Percentiles rank a stretch among this genome's conserved stretches.
Evolutionary conservation across 2,888 invertebrate genomes (phyloP).

Genomic region (Abrostola tripartita): DNA sequence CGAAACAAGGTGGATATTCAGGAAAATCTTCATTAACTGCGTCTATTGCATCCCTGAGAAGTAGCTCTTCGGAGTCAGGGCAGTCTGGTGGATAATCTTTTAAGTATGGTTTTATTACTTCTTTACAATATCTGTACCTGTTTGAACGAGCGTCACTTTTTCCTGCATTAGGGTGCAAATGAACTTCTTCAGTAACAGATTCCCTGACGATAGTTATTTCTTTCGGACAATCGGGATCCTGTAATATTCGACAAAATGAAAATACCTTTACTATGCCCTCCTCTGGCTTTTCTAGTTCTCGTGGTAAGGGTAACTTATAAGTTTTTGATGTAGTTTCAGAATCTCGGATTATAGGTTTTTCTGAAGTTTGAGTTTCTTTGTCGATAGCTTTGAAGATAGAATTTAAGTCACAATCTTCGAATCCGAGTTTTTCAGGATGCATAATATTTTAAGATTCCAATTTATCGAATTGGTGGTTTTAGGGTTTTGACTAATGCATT

Average conservation of each 20-base stretch:
- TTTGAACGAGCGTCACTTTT: slow-evolving; percentile 46
- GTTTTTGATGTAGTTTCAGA: slow-evolving; percentile 12
- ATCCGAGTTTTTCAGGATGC: slow-evolving; percentile 56
- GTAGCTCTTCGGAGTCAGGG: slow-evolving; percentile 56
- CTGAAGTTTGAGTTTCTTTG: slow-evolving; percentile 65
- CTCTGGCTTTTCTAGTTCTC: slow-evolving; percentile 26
- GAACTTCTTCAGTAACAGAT: slow-evolving; percentile 59
- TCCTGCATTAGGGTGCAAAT: slow-evolving; percentile 32
- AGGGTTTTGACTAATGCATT: slow-evolving; percentile 16
- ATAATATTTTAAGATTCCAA: slow-evolving; percentile 56
- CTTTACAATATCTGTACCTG: slow-evolving; percentile 65
- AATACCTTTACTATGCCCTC: slow-evolving; percentile 58
- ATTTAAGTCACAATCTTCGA: slow-evolving; percentile 46
- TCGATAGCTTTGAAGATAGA: slow-evolving; percentile 48
- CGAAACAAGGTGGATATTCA: slow-evolving; percentile 56
- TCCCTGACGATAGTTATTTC: slow-evolving; percentile 61
- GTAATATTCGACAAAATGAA: slow-evolving; percentile 60
- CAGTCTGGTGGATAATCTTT: slow-evolving; percentile 55
- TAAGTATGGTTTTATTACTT: slow-evolving; percentile 67
- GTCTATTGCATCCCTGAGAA: slow-evolving; percentile 55
- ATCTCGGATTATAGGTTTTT: not conserved
- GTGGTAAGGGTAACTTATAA: slow-evolving; percentile 41
- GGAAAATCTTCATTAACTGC: slow-evolving; percentile 58
- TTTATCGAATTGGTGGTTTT: slow-evolving; percentile 4
- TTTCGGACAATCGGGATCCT: slow-evolving; percentile 56